These are phyloP conservation scores for Sturmia bella DNA, from an alignment of 2,888 invertebrate genomes.

Conservation along the genomic window DNA sequence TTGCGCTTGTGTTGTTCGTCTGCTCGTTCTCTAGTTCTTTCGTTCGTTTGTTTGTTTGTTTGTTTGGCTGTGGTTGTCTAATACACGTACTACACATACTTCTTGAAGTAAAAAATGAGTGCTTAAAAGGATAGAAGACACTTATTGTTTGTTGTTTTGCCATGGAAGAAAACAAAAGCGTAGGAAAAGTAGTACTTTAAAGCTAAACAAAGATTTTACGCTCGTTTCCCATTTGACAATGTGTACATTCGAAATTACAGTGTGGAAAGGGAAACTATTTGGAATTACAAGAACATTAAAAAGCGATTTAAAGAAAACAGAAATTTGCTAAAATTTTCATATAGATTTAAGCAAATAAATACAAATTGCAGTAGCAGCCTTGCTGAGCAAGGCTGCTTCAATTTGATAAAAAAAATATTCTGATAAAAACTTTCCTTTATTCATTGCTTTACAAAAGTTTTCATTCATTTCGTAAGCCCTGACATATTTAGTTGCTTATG, in stretches of 20 bases:
- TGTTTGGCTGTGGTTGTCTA: slow-evolving; percentile 35
- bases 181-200: slow-evolving; percentile 59
- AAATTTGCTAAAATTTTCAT: too few species aligned
- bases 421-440: slow-evolving; percentile 1
- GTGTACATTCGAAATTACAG: neutral
- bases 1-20: slow-evolving; percentile 30
- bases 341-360: too few species aligned
- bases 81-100: slow-evolving; percentile 7
- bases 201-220: slow-evolving; percentile 58
- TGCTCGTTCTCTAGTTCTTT: slow-evolving; percentile 3
- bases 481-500: slow-evolving; percentile 32
- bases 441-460: neutral
- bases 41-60: neutral
- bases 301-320: too few species aligned
- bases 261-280: slow-evolving; percentile 11
- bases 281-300: neutral
- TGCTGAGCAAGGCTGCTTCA: too few species aligned
- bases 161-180: slow-evolving; percentile 6
- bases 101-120: slow-evolving; percentile 45
- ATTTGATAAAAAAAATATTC: too few species aligned
- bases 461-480: slow-evolving; percentile 7
- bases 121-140: slow-evolving; percentile 63
- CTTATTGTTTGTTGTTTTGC: slow-evolving; percentile 54
- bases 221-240: slow-evolving; percentile 29
- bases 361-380: too few species aligned